These are phyloP conservation scores for Setipinna tenuifilis DNA, from an alignment of 2,797 vertebrate species.

Conservation along the genomic window DNA sequence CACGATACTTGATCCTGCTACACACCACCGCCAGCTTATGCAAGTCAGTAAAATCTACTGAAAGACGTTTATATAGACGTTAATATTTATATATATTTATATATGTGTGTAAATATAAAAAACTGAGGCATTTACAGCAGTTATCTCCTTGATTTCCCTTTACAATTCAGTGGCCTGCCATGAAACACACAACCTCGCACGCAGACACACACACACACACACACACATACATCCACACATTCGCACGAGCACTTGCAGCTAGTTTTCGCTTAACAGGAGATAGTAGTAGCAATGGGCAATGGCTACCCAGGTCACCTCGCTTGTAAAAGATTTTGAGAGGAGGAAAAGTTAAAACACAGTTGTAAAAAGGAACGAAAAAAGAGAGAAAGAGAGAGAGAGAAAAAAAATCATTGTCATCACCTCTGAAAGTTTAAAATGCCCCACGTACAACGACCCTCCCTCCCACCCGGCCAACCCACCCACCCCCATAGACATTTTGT, in stretches of 20 bases:
- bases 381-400: conserved; percentile 32
- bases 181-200: conserved; percentile 61
- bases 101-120: conserved; percentile 77
- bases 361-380: conserved; percentile 71
- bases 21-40: conserved; percentile 68
- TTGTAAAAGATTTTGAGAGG: conserved; percentile 83
- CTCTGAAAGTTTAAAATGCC: conserved; percentile 19
- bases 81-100: conserved; percentile 73
- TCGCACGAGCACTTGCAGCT: conserved; percentile 56
- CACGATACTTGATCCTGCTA: conserved; percentile 61
- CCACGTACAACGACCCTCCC: conserved; percentile 54
- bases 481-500: conserved; percentile 83
- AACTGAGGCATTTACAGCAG: conserved; percentile 96
- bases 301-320: conserved; percentile 82
- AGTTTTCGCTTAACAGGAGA: conserved; percentile 71
- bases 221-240: conserved; percentile 60
- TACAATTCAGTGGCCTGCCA: conserved; percentile 86
- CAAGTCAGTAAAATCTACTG: conserved; percentile 69
- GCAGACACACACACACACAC: conserved; percentile 32
- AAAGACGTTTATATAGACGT: conserved; percentile 78
- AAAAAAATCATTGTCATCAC: conserved; percentile 74
- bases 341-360: conserved; percentile 87
- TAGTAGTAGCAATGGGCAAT: conserved; percentile 77
- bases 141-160: conserved; percentile 88
- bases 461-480: conserved; percentile 74